Evolutionary conservation across 2,113 vertebrate species (phyloP), one percentile per base, ranked within the genome.

Genomic region (Hipposideros armiger): DNA sequence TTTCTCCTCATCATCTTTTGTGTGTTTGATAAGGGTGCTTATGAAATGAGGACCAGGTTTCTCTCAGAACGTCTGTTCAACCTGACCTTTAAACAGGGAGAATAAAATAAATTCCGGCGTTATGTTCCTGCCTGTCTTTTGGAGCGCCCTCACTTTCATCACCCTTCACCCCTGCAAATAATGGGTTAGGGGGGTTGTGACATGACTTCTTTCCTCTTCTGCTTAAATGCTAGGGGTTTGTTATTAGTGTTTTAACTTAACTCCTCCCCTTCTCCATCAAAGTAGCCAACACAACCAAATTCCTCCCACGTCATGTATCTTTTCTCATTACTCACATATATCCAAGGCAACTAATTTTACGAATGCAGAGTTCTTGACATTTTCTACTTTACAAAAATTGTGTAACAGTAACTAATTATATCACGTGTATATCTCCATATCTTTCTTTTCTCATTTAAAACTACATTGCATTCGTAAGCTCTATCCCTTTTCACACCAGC

Each of bases 121-220:
- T 11, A 22, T 22, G 17, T 7, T 30, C 16, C 30, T 30, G 47
- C 22, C 36, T 88, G 60, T 32, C 20, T 36, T 58, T 30, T 42
- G 15, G 13, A 28, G 32, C 16, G 28, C 17, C 58, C 28, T 36
- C 47, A 32, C 13, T 26, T 32, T 73, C 17, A 30, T 4, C 40
- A 5, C 11, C 1, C 22, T 73, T 84, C 32, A 20, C 3, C 22
- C 9, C 60, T n/a, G 5, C 17, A 47, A 5, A 54, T 4, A 42
- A 36, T 1, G 20, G 1, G 5, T 36, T n/a, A n/a, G 0, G 28
- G 7, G n/a, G 28, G 16, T 4, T 22, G 36, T 24, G 20, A 8
- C 1, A 2, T 19, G 24, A 47, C 11, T 22, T 17, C 10, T 54
- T 54, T 15, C 11, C 28, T 22, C 7, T 54, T 54, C 26, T 42